Base-by-base conservation (phyloP, 2,888 invertebrate species). In the Apodemia zela region DNA sequence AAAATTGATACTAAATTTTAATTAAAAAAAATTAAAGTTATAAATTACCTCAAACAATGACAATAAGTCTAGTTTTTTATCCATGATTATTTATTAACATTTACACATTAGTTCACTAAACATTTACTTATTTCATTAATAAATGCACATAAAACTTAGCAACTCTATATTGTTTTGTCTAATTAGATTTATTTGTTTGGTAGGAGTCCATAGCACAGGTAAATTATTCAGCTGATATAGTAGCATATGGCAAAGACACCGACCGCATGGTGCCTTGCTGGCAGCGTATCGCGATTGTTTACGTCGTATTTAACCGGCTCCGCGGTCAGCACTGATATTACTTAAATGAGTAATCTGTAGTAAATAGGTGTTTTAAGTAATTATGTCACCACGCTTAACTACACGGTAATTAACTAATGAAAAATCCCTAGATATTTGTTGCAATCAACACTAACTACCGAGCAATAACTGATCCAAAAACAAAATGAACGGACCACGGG, bases 211-310 rank as follows among this genome's bases (percentile, higher is more conserved):
- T 21, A 51, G 21, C 51, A 51, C 72, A 63, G 65, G 65, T 69
- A 65, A 71, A 72, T 21, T 33, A 21, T 42, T 60, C 38, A 35
- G 38, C 59, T 60, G 59, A 38, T 15, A 21, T 60, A 60, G 42
- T 69, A 77, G 81, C 90, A 90, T 90, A 90, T 89, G 90, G 88
- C 65, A 76, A 73, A 76, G 70, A 72, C 71, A 76, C 71, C 80
- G 76, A 87, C 89, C 90, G 85, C 90, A 90, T 90, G 90, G 89
- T 89, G 90, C 90, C 85, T 85, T 78, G 89, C 78, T 90, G 90
- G 90, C 90, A 91, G 75, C 72, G 59, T 63, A 75, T 66, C 70
- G 62, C 59, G 72, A 73, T 80, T 89, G 87, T 89, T 89, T 88
- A 88, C 85, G 80, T 70, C 62, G 71, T 58, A 49, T 35, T 64